A percentile compares a stretch with the other conserved stretches of the same genome.
phyloP scores from a whole-genome alignment of 2,888 invertebrate genomes.

The Nemapogon koenigi region DNA sequence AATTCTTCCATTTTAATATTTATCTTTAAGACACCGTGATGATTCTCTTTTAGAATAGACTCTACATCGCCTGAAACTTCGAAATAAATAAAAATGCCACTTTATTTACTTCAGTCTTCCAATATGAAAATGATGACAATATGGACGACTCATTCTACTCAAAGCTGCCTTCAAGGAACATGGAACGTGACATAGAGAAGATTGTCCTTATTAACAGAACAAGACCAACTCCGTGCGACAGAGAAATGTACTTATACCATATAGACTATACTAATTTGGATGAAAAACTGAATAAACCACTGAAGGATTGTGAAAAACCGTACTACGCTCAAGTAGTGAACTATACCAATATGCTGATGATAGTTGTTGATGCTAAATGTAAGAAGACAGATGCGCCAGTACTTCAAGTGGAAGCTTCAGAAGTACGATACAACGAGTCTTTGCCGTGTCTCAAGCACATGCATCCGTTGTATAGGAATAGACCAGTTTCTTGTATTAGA shows the following conservation, averaged over 20 bases:
- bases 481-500: slow-evolving; percentile 78
- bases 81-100: no score
- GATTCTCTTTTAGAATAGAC: no score
- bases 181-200: slow-evolving; percentile 68
- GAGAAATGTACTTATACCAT: slow-evolving; percentile 69
- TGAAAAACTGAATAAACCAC: slow-evolving; percentile 52
- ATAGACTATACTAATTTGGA: slow-evolving; percentile 51
- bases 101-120: no score
- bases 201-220: slow-evolving; percentile 76
- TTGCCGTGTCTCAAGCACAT: slow-evolving; percentile 65
- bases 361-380: slow-evolving; percentile 76
- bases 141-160: slow-evolving; percentile 42
- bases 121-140: slow-evolving; percentile 59
- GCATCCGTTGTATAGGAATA: slow-evolving; percentile 69
- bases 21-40: no score
- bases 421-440: slow-evolving; percentile 64
- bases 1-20: no score
- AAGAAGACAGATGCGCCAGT: slow-evolving; percentile 50
- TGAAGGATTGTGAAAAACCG: slow-evolving; percentile 57
- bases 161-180: slow-evolving; percentile 43
- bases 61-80: no score
- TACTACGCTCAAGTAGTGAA: slow-evolving; percentile 79
- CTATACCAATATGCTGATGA: slow-evolving; percentile 77
- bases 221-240: slow-evolving; percentile 84
- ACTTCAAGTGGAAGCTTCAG: slow-evolving; percentile 46